These are phyloP conservation scores for Drosophila hamatofila DNA, from an alignment of 2,888 invertebrate genomes.

Conservation along the genomic window DNA sequence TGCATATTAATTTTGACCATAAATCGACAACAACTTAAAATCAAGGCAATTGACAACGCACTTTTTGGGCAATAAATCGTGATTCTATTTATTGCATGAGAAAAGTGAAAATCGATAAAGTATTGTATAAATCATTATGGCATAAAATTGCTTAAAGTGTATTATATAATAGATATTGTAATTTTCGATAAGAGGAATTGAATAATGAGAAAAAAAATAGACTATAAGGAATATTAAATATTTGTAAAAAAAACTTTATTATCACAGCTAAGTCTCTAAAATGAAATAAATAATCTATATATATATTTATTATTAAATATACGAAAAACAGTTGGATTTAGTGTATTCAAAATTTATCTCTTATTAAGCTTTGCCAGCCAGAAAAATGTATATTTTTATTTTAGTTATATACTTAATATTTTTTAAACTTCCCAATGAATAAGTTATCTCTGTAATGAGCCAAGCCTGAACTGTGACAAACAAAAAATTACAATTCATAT, in stretches of 20 bases:
- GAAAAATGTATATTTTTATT: background rate
- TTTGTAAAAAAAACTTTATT: too few relatives aligned
- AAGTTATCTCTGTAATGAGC: background rate
- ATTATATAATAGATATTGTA: background rate
- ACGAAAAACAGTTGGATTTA: too few relatives aligned
- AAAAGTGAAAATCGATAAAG: conserved; percentile 3
- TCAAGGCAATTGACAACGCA: conserved; percentile 11
- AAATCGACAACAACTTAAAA: conserved; percentile 11
- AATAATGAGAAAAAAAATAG: background rate
- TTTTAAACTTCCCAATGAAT: background rate
- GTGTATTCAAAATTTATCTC: too few relatives aligned
- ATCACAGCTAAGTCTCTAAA: too few relatives aligned
- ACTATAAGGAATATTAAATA: background rate
- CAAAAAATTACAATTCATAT: background rate
- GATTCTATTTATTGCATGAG: conserved; percentile 12
- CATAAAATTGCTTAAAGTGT: background rate
- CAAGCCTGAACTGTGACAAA: background rate
- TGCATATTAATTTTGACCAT: conserved; percentile 65
- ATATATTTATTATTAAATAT: too few relatives aligned
- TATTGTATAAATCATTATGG: background rate
- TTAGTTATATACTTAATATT: background rate
- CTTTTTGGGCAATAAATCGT: conserved; percentile 27
- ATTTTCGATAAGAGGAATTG: background rate
- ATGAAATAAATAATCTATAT: too few relatives aligned
- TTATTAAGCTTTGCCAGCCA: background rate